A percentile compares a stretch with the other conserved stretches of the same genome.
These are phyloP conservation scores for Gymnoscelis rufifasciata DNA, from an alignment of 2,888 invertebrate species.

Conservation along the genomic window DNA sequence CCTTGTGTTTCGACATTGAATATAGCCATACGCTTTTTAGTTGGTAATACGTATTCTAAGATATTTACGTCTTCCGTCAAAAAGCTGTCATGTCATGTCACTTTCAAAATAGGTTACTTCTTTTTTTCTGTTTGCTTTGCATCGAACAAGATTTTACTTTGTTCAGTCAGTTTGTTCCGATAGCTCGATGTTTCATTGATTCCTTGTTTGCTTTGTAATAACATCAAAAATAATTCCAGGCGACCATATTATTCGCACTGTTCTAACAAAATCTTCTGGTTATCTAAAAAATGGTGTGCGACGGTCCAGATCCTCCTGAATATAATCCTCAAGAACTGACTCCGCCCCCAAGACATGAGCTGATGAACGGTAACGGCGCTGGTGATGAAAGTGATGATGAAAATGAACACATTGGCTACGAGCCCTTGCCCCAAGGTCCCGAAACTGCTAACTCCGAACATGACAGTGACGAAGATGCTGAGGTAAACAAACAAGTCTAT, in stretches of 20 bases:
- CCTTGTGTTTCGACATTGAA: too few species aligned
- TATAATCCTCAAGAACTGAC: slow-evolving; percentile 60
- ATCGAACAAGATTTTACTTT: too few species aligned
- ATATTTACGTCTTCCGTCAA: too few species aligned
- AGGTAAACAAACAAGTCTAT: slow-evolving; percentile 29
- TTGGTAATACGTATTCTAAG: too few species aligned
- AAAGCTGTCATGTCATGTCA: too few species aligned
- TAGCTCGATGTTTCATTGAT: too few species aligned
- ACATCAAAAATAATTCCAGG: too few species aligned
- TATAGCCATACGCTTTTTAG: too few species aligned
- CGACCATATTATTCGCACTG: too few species aligned
- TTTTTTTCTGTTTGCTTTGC: background rate
- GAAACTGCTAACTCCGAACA: slow-evolving; percentile 50
- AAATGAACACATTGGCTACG: slow-evolving; percentile 74
- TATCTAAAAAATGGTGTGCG: slow-evolving; percentile 68
- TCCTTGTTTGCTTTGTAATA: too few species aligned
- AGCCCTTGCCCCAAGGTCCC: slow-evolving; percentile 72
- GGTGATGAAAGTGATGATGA: slow-evolving; percentile 74
- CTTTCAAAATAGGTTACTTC: background rate
- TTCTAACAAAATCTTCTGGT: too few species aligned
- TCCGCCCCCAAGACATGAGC: slow-evolving; percentile 58
- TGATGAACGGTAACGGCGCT: slow-evolving; percentile 57
- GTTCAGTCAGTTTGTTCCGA: background rate
- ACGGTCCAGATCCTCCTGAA: slow-evolving; percentile 73
- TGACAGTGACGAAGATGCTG: slow-evolving; percentile 55